These are phyloP conservation scores for Cardiocondyla obscurior DNA, from an alignment of 1,140 invertebrate species.

Conservation along the genomic window DNA sequence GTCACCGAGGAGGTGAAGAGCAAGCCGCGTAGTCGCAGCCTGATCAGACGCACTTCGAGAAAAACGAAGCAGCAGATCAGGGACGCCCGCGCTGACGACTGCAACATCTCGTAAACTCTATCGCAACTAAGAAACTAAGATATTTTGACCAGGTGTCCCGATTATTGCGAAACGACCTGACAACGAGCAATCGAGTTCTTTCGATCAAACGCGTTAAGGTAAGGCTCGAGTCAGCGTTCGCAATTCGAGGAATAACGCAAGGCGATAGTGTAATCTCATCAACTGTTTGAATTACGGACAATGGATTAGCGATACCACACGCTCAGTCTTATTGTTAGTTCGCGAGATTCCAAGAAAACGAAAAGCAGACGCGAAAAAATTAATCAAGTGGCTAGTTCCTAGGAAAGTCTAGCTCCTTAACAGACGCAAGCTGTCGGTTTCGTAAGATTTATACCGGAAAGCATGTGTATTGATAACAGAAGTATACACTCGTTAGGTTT, in stretches of 20 bases:
- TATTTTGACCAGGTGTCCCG: background rate
- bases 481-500: background rate
- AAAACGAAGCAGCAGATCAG: constrained; percentile 92
- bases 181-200: background rate
- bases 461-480: constrained; percentile 7
- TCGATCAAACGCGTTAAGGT: constrained; percentile 4
- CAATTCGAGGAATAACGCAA: background rate
- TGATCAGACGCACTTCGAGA: constrained; percentile 90
- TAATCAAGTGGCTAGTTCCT: background rate
- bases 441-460: constrained; percentile 2
- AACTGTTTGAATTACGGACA: background rate
- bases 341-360: too few species aligned
- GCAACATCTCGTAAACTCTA: constrained; percentile 88
- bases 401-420: background rate
- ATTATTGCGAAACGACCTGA: background rate
- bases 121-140: background rate
- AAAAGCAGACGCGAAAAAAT: background rate
- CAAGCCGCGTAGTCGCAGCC: constrained; percentile 89
- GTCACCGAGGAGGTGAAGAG: constrained; percentile 80
- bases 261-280: background rate
- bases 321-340: too few species aligned
- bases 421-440: background rate
- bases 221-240: background rate
- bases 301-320: too few species aligned
- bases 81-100: constrained; percentile 88